Evolutionary conservation across 2,113 vertebrate genomes (phyloP).

Genomic region (Cranoglanis bouderius): DNA sequence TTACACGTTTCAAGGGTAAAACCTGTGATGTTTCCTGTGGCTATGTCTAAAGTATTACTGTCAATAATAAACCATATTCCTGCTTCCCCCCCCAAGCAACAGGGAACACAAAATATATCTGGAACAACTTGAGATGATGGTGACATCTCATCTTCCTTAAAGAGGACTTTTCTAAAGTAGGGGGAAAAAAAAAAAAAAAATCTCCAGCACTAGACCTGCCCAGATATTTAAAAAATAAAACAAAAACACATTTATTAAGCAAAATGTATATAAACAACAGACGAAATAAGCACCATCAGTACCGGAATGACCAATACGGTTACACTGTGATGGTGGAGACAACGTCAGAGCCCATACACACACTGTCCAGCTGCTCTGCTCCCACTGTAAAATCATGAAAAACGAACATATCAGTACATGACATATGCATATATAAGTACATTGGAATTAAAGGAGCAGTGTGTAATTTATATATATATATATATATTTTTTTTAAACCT

Average conservation of each 20-base stretch:
- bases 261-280: conserved; percentile 65
- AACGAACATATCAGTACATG: no score
- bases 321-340: conserved; percentile 52
- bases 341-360: conserved; percentile 48
- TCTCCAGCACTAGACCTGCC: neutral
- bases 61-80: neutral
- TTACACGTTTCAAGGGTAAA: conserved; percentile 55
- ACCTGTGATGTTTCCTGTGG: neutral
- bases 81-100: neutral
- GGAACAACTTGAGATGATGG: neutral
- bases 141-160: neutral
- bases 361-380: conserved; percentile 67
- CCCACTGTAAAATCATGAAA: conserved; percentile 60
- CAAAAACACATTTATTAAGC: conserved; percentile 66
- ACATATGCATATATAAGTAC: neutral
- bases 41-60: neutral
- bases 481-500: neutral
- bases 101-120: neutral
- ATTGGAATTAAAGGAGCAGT: neutral
- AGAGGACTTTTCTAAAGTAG: neutral
- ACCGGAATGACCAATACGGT: conserved; percentile 46
- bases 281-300: conserved; percentile 60
- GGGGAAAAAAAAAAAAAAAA: neutral
- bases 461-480: neutral
- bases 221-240: conserved; percentile 46